Evolutionary conservation across 1,140 invertebrate genomes (phyloP), one percentile per base, ranked within the genome.

Genomic region (Ctenoplectra terminalis): DNA sequence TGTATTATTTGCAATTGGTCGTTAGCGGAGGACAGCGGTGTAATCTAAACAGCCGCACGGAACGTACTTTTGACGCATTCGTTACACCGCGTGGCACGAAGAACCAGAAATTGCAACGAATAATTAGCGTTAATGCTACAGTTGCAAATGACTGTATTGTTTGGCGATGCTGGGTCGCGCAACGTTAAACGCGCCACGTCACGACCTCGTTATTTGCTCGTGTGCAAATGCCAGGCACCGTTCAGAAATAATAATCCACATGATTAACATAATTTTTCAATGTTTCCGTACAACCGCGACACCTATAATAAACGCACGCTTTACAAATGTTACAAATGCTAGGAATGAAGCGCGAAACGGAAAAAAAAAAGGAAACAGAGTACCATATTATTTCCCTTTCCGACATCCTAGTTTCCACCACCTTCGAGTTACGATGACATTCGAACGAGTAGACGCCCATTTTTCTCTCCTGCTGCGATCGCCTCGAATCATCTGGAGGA

Each of bases 31-130:
- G 17, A 13, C 31, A 17, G 23, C 31, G 13, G 67, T 67, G 43
- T 67, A 67, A 67, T 48, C 64, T 48, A 67, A 67, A 48, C 64
- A 29, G 8, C 64, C 64, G 23, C 64, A 48, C 64, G 64, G 13
- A 17, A 23, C 50, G 67, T 54, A 54, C 6, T 70, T 71, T 56
- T 50, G 34, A n/a, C 7, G n/a, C 23, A 5, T 26, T 56, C 31
- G 34, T 40, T 26, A 26, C 69, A 26, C 43, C 26, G 8, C 4
- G 50, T 26, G 3, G 23, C 11, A 23, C n/a, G 34, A 71, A 54
- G 37, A 71, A 40, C 29, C 69, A 34, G 50, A 37, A 71, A 71
- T 54, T 40, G 34, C 9, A n/a, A n/a, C 34, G 34, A 54, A 37
- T 54, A 71, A 54, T 71, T 71, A 71, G 50, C 34, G 34, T 40